These are phyloP conservation scores for Nymphicus hollandicus DNA, from an alignment of 2,113 vertebrate genomes.

Conservation along the genomic window DNA sequence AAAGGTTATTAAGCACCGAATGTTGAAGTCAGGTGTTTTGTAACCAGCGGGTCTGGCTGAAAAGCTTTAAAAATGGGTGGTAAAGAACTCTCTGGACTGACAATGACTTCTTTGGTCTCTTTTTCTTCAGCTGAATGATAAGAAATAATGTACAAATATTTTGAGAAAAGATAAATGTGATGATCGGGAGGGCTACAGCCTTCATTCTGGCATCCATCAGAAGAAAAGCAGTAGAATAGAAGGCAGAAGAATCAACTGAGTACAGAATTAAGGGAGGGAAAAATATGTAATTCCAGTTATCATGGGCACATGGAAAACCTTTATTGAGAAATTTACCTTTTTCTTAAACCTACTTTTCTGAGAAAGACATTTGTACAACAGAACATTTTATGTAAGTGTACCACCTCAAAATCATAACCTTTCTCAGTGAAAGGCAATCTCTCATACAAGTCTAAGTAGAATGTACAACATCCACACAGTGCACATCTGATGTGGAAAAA, in stretches of 20 bases:
- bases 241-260: neutral
- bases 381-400: neutral
- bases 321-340: neutral
- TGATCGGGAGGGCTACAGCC: accelerated
- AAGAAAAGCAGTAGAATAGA: neutral
- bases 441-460: neutral
- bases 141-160: neutral
- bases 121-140: neutral
- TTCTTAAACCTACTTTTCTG: neutral
- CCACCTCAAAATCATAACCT: neutral
- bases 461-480: neutral
- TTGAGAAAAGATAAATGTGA: neutral
- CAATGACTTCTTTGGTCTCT: neutral
- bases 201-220: neutral
- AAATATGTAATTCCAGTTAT: neutral
- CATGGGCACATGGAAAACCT: neutral
- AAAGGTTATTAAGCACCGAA: neutral
- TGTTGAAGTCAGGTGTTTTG: neutral
- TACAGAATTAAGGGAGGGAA: neutral
- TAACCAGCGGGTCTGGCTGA: neutral
- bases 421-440: neutral
- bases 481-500: neutral
- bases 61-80: neutral
- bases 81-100: neutral
- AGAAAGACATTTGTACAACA: neutral